Percentiles rank a stretch among this genome's conserved stretches.
These are phyloP conservation scores for Danio jaintianensis DNA, from an alignment of 2,797 vertebrate species.

Conservation along the genomic window DNA sequence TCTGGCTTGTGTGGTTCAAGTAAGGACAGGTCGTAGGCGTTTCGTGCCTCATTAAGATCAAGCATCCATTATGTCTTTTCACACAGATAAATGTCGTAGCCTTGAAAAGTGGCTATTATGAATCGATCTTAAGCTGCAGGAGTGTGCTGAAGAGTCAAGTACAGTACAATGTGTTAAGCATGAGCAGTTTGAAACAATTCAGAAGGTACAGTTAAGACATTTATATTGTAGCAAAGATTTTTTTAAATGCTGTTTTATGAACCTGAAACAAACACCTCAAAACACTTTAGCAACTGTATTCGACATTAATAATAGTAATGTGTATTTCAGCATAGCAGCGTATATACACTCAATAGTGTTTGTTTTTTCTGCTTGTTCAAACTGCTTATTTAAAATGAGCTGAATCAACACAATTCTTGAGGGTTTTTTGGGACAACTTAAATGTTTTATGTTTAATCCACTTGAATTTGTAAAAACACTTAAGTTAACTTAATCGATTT, in stretches of 20 bases:
- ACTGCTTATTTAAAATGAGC: too few relatives aligned
- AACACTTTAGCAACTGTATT: not conserved
- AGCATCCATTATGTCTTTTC: conserved; percentile 13
- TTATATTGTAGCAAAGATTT: not conserved
- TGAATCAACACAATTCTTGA: too few relatives aligned
- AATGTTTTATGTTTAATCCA: too few relatives aligned
- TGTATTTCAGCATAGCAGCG: not conserved
- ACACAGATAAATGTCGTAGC: conserved; percentile 6
- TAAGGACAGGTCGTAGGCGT: conserved; percentile 10
- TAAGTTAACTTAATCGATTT: too few relatives aligned
- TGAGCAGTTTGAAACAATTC: not conserved
- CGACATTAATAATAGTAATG: not conserved
- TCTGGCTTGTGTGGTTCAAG: not conserved
- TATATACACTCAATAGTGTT: too few relatives aligned
- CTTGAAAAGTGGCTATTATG: conserved; percentile 14
- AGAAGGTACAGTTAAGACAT: not conserved
- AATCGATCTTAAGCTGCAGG: conserved; percentile 2
- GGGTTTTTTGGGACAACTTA: too few relatives aligned
- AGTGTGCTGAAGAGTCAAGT: not conserved
- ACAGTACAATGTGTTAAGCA: not conserved
- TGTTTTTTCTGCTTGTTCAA: too few relatives aligned
- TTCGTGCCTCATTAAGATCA: not conserved
- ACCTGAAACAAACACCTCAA: too few relatives aligned
- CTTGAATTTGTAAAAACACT: too few relatives aligned
- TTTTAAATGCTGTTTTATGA: not conserved